Percentiles rank a stretch among this genome's conserved stretches.
These are phyloP conservation scores for Apodemia duryi DNA, from an alignment of 2,888 invertebrate genomes.

Conservation along the genomic window DNA sequence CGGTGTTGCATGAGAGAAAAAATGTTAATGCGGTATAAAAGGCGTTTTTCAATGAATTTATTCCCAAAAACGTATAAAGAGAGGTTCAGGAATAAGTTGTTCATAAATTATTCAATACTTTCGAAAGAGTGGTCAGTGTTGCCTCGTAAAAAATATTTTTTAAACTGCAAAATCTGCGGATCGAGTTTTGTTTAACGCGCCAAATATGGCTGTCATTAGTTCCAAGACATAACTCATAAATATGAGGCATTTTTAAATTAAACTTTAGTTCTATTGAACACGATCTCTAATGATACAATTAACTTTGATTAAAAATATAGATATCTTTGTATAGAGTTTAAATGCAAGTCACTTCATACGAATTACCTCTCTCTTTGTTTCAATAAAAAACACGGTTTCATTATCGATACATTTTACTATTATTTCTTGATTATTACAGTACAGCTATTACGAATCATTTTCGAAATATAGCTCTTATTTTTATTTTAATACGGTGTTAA, in stretches of 20 bases:
- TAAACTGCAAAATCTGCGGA: conserved; percentile 23
- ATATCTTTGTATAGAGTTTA: conserved; percentile 53
- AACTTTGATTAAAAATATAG: conserved; percentile 57
- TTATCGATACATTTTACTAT: conserved; percentile 54
- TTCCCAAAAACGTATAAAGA: conserved; percentile 60
- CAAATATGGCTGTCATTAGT: conserved; percentile 47
- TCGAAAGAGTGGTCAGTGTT: conserved; percentile 24
- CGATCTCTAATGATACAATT: conserved; percentile 68
- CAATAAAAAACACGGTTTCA: conserved; percentile 67
- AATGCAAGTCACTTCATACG: conserved; percentile 77
- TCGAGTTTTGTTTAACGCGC: conserved; percentile 31
- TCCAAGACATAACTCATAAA: conserved; percentile 31
- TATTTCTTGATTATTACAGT: conserved; percentile 39
- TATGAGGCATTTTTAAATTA: conserved; percentile 44
- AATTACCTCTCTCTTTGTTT: conserved; percentile 71
- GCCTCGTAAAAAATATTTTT: conserved; percentile 27
- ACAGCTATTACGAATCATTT: conserved; percentile 3
- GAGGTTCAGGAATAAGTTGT: conserved; percentile 60
- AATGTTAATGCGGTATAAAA: conserved; percentile 68
- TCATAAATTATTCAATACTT: conserved; percentile 62
- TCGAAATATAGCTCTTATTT: not conserved
- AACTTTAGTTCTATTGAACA: conserved; percentile 39
- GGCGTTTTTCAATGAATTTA: conserved; percentile 71
- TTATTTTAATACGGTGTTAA: conserved; percentile 12
- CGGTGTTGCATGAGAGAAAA: conserved; percentile 38